phyloP scores from a whole-genome alignment of 2,113 vertebrate species.

The Gadus macrocephalus region DNA sequence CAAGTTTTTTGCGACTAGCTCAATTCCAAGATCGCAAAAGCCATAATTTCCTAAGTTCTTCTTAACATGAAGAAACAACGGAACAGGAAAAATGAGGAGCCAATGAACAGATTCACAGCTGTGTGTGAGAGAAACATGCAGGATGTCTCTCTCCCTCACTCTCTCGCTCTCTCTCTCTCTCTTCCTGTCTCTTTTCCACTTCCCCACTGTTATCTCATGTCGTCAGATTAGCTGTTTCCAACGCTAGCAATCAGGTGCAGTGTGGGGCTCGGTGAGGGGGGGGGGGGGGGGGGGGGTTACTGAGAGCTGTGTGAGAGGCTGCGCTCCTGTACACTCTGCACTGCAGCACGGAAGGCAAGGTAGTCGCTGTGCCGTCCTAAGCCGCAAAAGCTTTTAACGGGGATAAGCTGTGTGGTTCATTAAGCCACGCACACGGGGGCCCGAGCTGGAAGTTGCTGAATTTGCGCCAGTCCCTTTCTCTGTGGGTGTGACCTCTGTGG shows the following conservation, averaged over 20 bases:
- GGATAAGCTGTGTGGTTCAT: constrained; percentile 73
- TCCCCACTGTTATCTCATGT: constrained; percentile 42
- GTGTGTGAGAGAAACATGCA: constrained; percentile 2
- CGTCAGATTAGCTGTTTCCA: constrained; percentile 41
- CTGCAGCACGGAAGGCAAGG: constrained; percentile 46
- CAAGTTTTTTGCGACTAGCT: too few species aligned
- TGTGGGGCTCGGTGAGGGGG: constrained; percentile 29
- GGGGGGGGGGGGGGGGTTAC: constrained; percentile 11
- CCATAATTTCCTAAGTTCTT: too few species aligned
- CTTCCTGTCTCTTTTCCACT: constrained; percentile 8
- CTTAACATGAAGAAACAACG: too few species aligned
- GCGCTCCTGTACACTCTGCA: constrained; percentile 29
- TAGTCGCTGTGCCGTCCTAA: constrained; percentile 51
- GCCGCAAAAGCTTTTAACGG: constrained; percentile 63
- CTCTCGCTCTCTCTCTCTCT: constrained; percentile 21
- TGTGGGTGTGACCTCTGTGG: constrained; percentile 32
- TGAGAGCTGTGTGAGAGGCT: background rate
- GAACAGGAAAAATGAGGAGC: too few species aligned
- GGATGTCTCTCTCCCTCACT: constrained; percentile 11
- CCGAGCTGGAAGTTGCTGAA: constrained; percentile 68
- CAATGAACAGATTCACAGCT: background rate
- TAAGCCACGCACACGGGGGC: constrained; percentile 58
- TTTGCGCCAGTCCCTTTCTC: constrained; percentile 46
- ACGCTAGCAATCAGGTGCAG: constrained; percentile 39
- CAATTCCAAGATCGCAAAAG: too few species aligned